Evolutionary conservation across 2,888 invertebrate species (phyloP).

Genomic region (Andrena bicolor): DNA sequence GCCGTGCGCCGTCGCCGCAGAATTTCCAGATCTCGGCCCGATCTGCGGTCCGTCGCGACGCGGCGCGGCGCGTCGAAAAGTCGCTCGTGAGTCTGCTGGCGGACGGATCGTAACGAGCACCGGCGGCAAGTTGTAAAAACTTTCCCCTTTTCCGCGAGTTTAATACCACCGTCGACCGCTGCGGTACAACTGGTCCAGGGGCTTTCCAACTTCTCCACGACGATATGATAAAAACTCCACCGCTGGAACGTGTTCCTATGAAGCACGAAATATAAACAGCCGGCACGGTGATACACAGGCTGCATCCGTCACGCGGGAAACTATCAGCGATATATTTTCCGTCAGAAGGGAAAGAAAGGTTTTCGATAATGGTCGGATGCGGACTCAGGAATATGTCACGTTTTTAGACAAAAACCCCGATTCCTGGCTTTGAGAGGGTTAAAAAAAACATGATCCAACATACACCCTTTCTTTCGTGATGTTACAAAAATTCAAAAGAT

Average conservation of each 20-base stretch:
- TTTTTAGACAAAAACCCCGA: no score
- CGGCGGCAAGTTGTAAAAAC: slow-evolving; percentile 62
- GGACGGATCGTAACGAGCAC: slow-evolving; percentile 54
- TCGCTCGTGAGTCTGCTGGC: slow-evolving; percentile 49
- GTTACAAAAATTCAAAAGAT: no score
- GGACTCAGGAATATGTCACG: no score
- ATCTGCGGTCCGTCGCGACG: slow-evolving; percentile 32
- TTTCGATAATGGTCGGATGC: no score
- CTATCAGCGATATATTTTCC: slow-evolving; percentile 6
- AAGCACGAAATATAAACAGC: slow-evolving; percentile 37
- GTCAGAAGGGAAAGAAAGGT: neutral
- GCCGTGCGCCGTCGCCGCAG: slow-evolving; percentile 8
- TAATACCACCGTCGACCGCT: slow-evolving; percentile 48
- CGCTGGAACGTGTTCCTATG: slow-evolving; percentile 2
- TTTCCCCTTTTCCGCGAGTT: slow-evolving; percentile 50
- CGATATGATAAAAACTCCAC: slow-evolving; percentile 37
- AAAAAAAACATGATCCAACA: no score
- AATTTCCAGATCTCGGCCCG: slow-evolving; percentile 42
- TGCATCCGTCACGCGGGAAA: slow-evolving; percentile 11
- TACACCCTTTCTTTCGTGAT: no score
- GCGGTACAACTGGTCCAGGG: slow-evolving; percentile 8
- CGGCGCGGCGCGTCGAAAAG: slow-evolving; percentile 53
- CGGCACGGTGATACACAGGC: neutral
- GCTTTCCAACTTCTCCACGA: slow-evolving; percentile 47
- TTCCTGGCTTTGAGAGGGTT: no score